These are phyloP conservation scores for Acleris cristana DNA, from an alignment of 2,888 invertebrate genomes.

Conservation along the genomic window DNA sequence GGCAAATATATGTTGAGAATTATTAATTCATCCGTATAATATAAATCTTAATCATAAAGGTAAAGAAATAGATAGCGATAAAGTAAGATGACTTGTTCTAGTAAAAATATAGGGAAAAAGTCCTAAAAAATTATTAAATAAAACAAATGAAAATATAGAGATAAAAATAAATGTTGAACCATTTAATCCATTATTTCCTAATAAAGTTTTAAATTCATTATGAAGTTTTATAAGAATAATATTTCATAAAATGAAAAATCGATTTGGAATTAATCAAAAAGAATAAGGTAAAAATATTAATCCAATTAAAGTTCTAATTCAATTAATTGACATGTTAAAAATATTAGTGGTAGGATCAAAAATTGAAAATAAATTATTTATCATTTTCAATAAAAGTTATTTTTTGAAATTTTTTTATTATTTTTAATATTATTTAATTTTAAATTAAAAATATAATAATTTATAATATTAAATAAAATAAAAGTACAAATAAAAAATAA, in stretches of 20 bases:
- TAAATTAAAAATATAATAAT: slow-evolving; percentile 74
- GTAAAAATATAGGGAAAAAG: slow-evolving; percentile 89
- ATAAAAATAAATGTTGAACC: slow-evolving; percentile 83
- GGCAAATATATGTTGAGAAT: slow-evolving; percentile 85
- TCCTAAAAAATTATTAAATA: slow-evolving; percentile 88
- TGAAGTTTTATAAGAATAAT: slow-evolving; percentile 71
- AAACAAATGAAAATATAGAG: slow-evolving; percentile 83
- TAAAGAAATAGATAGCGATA: slow-evolving; percentile 84
- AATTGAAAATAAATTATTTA: slow-evolving; percentile 74
- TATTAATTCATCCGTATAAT: slow-evolving; percentile 86
- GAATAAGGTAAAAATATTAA: slow-evolving; percentile 77
- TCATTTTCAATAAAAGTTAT: slow-evolving; percentile 82
- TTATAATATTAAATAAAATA: slow-evolving; percentile 79
- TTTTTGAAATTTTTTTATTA: slow-evolving; percentile 51
- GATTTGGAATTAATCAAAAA: slow-evolving; percentile 83
- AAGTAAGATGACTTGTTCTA: slow-evolving; percentile 85
- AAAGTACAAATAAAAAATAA: slow-evolving; percentile 68
- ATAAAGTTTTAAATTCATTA: slow-evolving; percentile 84
- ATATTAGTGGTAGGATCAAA: slow-evolving; percentile 86
- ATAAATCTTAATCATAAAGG: slow-evolving; percentile 87
- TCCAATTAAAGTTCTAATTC: slow-evolving; percentile 82
- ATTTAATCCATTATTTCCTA: slow-evolving; percentile 70
- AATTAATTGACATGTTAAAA: slow-evolving; percentile 82
- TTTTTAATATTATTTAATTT: slow-evolving; percentile 50
- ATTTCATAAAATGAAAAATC: slow-evolving; percentile 77